Conservation (phyloP, 2,113 vertebrate species). For the Shinisaurus crocodilurus region DNA sequence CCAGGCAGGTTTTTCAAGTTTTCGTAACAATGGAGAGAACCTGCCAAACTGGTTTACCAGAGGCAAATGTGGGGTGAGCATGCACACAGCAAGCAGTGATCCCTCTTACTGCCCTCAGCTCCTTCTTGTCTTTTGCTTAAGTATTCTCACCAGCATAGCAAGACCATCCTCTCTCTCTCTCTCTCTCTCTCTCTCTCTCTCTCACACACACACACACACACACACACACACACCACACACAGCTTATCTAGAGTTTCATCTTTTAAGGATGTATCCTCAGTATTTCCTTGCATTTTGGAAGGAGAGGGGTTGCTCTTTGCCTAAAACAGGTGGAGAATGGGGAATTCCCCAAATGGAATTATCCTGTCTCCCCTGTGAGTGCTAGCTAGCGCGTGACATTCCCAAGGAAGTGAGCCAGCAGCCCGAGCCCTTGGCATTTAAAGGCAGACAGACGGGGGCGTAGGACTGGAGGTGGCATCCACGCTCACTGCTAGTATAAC, state of each 20-base stretch:
- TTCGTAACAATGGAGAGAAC: neutral
- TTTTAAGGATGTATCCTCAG: neutral
- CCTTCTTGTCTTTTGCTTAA: neutral
- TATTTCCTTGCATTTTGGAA: neutral
- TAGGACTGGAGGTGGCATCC: accelerated
- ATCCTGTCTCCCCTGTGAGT: neutral
- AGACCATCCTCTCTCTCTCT: neutral
- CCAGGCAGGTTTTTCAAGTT: neutral
- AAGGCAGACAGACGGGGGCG: neutral
- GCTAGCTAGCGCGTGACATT: neutral
- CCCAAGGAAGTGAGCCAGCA: neutral
- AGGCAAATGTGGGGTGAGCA: neutral
- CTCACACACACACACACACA: no score
- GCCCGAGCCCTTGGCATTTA: neutral
- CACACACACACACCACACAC: no score
- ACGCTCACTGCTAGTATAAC: neutral
- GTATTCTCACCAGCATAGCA: neutral
- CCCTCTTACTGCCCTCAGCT: neutral
- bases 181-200: neutral
- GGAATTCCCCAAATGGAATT: neutral
- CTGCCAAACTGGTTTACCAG: neutral
- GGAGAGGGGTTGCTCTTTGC: neutral
- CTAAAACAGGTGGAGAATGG: neutral
- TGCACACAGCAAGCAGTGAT: neutral
- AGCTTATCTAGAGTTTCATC: neutral